Conservation (phyloP, 2,113 vertebrate species). For the Synodontis membranacea region DNA sequence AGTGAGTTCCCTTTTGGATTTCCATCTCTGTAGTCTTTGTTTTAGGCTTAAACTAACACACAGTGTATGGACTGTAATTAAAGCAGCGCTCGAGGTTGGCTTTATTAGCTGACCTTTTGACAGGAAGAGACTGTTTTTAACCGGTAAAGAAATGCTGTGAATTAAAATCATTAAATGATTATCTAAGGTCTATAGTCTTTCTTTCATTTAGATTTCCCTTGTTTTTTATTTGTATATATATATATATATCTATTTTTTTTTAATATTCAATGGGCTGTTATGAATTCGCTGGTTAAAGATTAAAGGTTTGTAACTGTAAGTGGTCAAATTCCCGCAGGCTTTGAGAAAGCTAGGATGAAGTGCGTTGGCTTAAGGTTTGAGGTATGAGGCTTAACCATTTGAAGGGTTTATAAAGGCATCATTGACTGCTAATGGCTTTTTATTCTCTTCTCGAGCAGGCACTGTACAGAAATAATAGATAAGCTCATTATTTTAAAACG, state of each 20-base stretch:
- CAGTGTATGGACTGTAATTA: constrained; percentile 9
- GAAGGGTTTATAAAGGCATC: constrained; percentile 27
- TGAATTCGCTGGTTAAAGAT: constrained; percentile 42
- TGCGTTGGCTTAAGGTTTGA: constrained; percentile 14
- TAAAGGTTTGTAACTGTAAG: constrained; percentile 37
- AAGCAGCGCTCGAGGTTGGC: background rate
- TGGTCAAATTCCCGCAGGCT: constrained; percentile 35
- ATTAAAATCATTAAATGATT: background rate
- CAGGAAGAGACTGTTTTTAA: constrained; percentile 30
- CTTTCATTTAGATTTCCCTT: constrained; percentile 22
- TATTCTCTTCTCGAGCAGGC: background rate
- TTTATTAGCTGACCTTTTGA: constrained; percentile 28
- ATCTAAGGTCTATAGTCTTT: background rate
- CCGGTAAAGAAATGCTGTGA: constrained; percentile 15
- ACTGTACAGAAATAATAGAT: constrained; percentile 21
- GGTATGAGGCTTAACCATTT: constrained; percentile 11
- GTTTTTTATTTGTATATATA: constrained; percentile 12
- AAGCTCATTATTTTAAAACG: constrained; percentile 22
- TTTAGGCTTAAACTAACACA: constrained; percentile 21
- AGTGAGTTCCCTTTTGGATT: constrained; percentile 36
- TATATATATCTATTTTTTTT: too few species aligned
- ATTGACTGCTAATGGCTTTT: background rate
- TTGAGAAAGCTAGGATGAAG: constrained; percentile 12
- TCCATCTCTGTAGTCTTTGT: background rate
- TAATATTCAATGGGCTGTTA: constrained; percentile 31